A percentile compares a stretch with the other conserved stretches of the same genome.
Conservation (phyloP, 2,888 invertebrate genomes). For the Drosophila lutescens region DNA sequence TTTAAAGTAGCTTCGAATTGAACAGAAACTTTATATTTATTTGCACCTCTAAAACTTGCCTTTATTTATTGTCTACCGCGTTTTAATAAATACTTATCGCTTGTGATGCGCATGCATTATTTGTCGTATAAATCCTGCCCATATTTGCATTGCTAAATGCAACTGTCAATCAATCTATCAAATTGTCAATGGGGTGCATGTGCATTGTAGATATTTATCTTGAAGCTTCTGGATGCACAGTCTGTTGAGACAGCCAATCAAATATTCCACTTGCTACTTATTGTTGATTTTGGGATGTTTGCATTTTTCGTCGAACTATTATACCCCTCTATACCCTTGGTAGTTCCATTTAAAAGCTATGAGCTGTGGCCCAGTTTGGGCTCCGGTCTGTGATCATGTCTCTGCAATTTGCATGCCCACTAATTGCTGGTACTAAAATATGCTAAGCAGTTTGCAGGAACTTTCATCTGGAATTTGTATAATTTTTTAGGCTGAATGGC, state of each 20-base stretch:
- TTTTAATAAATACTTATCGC: slow-evolving; percentile 14
- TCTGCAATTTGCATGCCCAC: slow-evolving; percentile 66
- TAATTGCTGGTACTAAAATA: slow-evolving; percentile 62
- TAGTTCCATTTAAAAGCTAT: slow-evolving; percentile 13
- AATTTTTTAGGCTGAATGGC: slow-evolving; percentile 17
- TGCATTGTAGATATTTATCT: slow-evolving; percentile 30
- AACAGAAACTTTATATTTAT: too few relatives aligned
- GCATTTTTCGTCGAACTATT: background rate
- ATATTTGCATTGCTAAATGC: slow-evolving; percentile 31
- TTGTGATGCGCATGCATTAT: slow-evolving; percentile 15
- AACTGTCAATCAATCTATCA: slow-evolving; percentile 28
- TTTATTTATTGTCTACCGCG: slow-evolving; percentile 4
- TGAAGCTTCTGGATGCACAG: slow-evolving; percentile 5
- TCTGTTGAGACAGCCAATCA: slow-evolving; percentile 4
- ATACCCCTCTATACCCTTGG: background rate
- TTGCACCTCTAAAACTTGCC: background rate
- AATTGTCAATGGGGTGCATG: slow-evolving; percentile 21
- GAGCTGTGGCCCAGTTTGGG: slow-evolving; percentile 55
- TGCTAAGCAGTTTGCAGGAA: slow-evolving; percentile 24
- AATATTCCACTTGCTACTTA: background rate
- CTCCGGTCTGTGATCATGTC: slow-evolving; percentile 27
- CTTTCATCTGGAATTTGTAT: slow-evolving; percentile 53
- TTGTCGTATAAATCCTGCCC: background rate
- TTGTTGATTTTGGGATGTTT: background rate
- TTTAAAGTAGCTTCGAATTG: too few relatives aligned